A percentile compares a stretch with the other conserved stretches of the same genome.
phyloP scores from a whole-genome alignment of 1,140 invertebrate species.

The Zaprionus nigranus region DNA sequence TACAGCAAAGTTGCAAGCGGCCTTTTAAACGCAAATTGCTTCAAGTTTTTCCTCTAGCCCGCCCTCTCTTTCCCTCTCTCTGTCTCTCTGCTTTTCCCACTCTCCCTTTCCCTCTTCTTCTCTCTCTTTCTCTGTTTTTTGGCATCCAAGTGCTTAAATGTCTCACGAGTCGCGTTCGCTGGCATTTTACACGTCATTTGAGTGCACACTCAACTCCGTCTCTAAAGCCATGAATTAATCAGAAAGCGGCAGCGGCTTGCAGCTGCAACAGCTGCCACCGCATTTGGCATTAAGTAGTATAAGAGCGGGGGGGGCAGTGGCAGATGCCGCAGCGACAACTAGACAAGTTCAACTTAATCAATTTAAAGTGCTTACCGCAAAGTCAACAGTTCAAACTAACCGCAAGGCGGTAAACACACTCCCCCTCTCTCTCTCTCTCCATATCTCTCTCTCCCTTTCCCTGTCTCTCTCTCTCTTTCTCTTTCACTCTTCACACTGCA shows the following conservation, averaged over 20 bases:
- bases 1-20: conserved; percentile 17
- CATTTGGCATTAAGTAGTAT: conserved; percentile 74
- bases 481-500: background rate
- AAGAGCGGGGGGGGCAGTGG: background rate
- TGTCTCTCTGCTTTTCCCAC: background rate
- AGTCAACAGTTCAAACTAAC: conserved; percentile 82
- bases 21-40: conserved; percentile 75
- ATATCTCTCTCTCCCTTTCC: background rate
- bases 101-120: background rate
- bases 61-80: background rate
- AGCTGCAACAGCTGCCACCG: conserved; percentile 20
- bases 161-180: conserved; percentile 64
- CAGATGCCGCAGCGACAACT: conserved; percentile 41
- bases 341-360: conserved; percentile 82
- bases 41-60: conserved; percentile 43
- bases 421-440: background rate
- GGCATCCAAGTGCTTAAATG: conserved; percentile 79
- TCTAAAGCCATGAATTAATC: conserved; percentile 67
- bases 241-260: conserved; percentile 54
- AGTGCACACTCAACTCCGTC: conserved; percentile 32
- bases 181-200: conserved; percentile 52
- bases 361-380: conserved; percentile 79
- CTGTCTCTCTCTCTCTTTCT: background rate
- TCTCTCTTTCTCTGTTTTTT: conserved; percentile 46
- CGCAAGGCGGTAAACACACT: conserved; percentile 53